Conservation (phyloP, 2,888 invertebrate genomes). For the Luperina nickerlii region DNA sequence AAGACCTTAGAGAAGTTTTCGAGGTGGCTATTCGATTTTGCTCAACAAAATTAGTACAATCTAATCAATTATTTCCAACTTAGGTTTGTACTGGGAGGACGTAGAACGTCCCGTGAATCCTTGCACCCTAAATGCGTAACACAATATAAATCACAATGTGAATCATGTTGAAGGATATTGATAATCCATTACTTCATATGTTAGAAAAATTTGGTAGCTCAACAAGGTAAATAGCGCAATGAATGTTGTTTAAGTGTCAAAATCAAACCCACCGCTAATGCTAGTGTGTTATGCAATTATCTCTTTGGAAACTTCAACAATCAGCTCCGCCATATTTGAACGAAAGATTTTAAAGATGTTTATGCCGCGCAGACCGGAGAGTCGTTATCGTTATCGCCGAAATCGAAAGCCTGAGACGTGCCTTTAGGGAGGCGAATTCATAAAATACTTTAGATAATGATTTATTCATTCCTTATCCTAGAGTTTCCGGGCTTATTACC, state of each 20-base stretch:
- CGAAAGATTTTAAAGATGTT: background rate
- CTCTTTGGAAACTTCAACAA: background rate
- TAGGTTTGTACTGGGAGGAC: no score
- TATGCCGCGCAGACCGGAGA: background rate
- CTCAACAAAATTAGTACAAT: no score
- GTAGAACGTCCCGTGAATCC: no score
- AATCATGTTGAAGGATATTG: no score
- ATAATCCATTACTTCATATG: no score
- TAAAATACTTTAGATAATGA: background rate
- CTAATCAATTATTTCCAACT: no score
- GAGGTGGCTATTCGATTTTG: no score
- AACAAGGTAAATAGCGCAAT: background rate
- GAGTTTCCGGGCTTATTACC: conserved; percentile 14
- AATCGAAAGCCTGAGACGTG: background rate
- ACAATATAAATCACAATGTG: no score
- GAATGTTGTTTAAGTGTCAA: background rate
- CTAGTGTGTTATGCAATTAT: background rate
- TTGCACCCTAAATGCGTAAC: no score
- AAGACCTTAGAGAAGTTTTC: no score
- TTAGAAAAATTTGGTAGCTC: no score
- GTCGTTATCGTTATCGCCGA: conserved; percentile 8
- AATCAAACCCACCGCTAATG: background rate
- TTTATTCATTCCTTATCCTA: conserved; percentile 25
- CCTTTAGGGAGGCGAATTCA: background rate
- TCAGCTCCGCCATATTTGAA: background rate